Evolutionary conservation across 2,797 vertebrate genomes (phyloP), one percentile per base, ranked within the genome.

Genomic region (Aythya fuligula): DNA sequence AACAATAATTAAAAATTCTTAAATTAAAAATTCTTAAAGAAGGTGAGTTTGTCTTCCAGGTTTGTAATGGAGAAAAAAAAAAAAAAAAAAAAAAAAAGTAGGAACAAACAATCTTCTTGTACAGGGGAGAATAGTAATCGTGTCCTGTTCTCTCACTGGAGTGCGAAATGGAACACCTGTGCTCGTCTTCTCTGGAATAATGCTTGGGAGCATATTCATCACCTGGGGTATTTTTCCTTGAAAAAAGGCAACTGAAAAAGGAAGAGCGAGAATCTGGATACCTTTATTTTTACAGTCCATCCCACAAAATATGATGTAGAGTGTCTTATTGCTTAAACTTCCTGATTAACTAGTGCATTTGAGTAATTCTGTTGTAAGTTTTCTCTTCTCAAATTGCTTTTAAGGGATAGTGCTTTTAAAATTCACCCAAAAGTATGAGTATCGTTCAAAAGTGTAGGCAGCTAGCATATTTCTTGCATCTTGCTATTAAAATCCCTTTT

Each of bases 1-100:
- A 92, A 87, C 56, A 94, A 94, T 90, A 82, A 94, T 95, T 95
- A 75, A 94, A 79, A 91, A 89, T 75, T 51, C 51, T 92, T 77
- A 90, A 91, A 96, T 89, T 84, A 92, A 94, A 92, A 90, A 91
- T 91, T 91, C 87, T 89, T 90, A 62, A 80, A 92, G 81, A 86
- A 95, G 65, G 51, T 34, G 61, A 65, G 77, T 89, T 83, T 90
- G 69, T 85, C 72, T 94, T 95, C 82, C 81, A 89, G 69, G 77
- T 94, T 94, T 87, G n/a, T 67, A 49, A 54, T 24, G 61, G 84
- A 80, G 70, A 36, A 36, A 36, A 36, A 84, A 80, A 85, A 93
- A 61, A 45, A 34, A n/a, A n/a, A 80, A 87, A 47, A 47, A 49
- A 49, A 77, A 85, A 80, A 86, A 93, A 57, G 15, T 32, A 95